These are phyloP conservation scores for Ephestia elutella DNA, from an alignment of 1,140 invertebrate genomes.

Conservation along the genomic window DNA sequence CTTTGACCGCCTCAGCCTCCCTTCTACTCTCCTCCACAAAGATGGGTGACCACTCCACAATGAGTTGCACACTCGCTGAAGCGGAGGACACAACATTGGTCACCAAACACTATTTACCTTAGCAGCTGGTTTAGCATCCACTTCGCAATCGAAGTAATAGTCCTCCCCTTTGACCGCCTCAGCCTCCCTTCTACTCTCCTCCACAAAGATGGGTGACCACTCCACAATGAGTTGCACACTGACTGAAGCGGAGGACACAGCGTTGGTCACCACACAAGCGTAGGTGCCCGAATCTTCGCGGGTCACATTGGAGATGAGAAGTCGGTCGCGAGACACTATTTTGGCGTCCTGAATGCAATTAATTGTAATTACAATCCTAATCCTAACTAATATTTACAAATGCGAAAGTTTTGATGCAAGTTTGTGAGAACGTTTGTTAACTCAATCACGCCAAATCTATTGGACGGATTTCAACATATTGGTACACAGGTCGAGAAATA, in stretches of 20 bases:
- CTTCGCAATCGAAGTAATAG: conserved; percentile 46
- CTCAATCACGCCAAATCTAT: too few species aligned
- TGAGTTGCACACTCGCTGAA: conserved; percentile 28
- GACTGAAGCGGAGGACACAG: conserved; percentile 33
- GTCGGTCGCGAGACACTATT: conserved; percentile 34
- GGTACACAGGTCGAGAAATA: too few species aligned
- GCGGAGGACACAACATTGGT: conserved; percentile 41
- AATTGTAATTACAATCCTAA: background rate
- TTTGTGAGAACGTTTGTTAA: too few species aligned
- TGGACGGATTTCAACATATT: too few species aligned
- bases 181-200: conserved; percentile 14
- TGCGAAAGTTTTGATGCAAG: too few species aligned
- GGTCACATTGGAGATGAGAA: conserved; percentile 43
- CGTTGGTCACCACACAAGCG: conserved; percentile 53
- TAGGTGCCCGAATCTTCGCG: conserved; percentile 40
- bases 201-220: conserved; percentile 44
- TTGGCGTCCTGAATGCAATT: conserved; percentile 33
- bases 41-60: conserved; percentile 53
- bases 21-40: conserved; percentile 15
- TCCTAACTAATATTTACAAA: too few species aligned
- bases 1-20: conserved; percentile 28
- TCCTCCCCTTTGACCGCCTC: conserved; percentile 40
- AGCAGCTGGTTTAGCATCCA: conserved; percentile 54
- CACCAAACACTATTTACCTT: conserved; percentile 35
- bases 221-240: conserved; percentile 38